phyloP scores from a whole-genome alignment of 2,113 vertebrate genomes.

The Poeciliopsis prolifica region DNA sequence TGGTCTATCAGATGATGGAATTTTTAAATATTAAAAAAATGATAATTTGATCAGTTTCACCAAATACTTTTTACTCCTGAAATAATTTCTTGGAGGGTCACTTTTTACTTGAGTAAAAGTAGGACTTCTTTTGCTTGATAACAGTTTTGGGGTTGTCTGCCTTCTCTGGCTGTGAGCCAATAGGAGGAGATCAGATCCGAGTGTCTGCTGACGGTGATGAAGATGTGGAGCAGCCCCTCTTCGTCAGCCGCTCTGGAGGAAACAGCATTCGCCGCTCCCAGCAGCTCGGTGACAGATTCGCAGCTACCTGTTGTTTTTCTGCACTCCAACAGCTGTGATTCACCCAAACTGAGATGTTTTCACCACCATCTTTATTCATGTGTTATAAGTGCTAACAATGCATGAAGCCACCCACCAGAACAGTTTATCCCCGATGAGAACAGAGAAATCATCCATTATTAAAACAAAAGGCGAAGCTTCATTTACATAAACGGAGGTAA shows the following conservation, averaged over 20 bases:
- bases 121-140: too few relatives aligned
- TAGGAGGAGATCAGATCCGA: neutral
- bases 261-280: neutral
- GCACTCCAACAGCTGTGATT: neutral
- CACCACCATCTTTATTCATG: neutral
- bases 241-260: neutral
- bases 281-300: neutral
- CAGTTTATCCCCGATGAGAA: neutral
- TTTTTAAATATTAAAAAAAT: too few relatives aligned
- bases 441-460: neutral
- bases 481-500: neutral
- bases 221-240: too few relatives aligned
- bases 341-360: neutral
- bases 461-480: neutral
- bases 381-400: neutral
- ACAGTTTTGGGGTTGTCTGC: too few relatives aligned
- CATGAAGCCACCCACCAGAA: neutral
- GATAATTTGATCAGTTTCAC: too few relatives aligned
- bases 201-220: slow-evolving; percentile 4
- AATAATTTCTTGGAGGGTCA: too few relatives aligned
- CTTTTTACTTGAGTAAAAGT: too few relatives aligned
- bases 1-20: too few relatives aligned
- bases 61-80: too few relatives aligned
- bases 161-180: neutral
- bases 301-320: neutral